A percentile compares a stretch with the other conserved stretches of the same genome.
Conservation (phyloP, 1,140 invertebrate genomes). For the Drosophila neocordata region DNA sequence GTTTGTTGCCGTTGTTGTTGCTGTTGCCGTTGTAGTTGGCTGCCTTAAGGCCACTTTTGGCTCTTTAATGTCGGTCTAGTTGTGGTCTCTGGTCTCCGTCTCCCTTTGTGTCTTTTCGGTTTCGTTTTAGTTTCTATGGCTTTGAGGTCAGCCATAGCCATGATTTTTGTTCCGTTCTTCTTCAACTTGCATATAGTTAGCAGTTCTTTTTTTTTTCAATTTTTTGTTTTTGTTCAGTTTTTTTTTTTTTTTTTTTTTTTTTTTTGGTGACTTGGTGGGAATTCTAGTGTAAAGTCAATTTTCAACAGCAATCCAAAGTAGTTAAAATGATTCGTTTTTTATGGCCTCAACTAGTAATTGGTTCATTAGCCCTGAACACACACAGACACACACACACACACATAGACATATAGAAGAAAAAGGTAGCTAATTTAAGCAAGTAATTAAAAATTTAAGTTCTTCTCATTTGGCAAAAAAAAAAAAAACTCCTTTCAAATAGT, state of each 20-base stretch:
- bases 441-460: slow-evolving; percentile 2
- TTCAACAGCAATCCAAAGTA: slow-evolving; percentile 16
- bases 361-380: slow-evolving; percentile 14
- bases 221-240: neutral
- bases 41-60: slow-evolving; percentile 44
- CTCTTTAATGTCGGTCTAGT: slow-evolving; percentile 68
- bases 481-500: neutral
- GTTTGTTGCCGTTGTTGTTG: slow-evolving; percentile 35
- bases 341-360: slow-evolving; percentile 14
- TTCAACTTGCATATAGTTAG: slow-evolving; percentile 28
- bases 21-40: slow-evolving; percentile 11
- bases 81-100: slow-evolving; percentile 34
- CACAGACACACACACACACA: neutral
- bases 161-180: slow-evolving; percentile 21
- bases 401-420: neutral
- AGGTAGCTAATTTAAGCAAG: slow-evolving; percentile 6
- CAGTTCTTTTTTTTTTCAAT: slow-evolving; percentile 3
- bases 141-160: slow-evolving; percentile 26
- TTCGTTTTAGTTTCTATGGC: slow-evolving; percentile 48
- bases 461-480: neutral
- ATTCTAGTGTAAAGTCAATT: slow-evolving; percentile 14
- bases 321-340: slow-evolving; percentile 17
- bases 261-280: slow-evolving; percentile 20
- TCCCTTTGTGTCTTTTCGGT: slow-evolving; percentile 59
- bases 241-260: neutral